Conservation (phyloP, 2,888 invertebrate species). For the Nymphalis c-album region DNA sequence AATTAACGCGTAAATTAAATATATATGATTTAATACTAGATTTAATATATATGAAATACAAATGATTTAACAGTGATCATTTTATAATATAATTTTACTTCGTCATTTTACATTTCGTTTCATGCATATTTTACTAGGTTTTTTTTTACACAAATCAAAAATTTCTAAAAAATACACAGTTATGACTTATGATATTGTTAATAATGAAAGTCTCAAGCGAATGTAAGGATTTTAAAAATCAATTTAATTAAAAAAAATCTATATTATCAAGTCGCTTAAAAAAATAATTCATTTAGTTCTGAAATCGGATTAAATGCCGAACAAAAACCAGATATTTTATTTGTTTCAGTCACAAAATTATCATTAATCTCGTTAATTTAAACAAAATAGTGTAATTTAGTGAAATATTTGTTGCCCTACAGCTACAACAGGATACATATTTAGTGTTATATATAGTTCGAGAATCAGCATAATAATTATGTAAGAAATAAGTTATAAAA, state of each 20-base stretch:
- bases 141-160: neutral
- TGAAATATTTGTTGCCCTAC: slow-evolving; percentile 28
- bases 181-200: too few relatives aligned
- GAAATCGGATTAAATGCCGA: too few relatives aligned
- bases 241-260: too few relatives aligned
- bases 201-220: too few relatives aligned
- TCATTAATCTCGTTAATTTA: slow-evolving; percentile 5
- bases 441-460: slow-evolving; percentile 16
- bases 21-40: too few relatives aligned
- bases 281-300: too few relatives aligned
- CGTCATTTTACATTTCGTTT: neutral
- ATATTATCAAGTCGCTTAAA: too few relatives aligned
- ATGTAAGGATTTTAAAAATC: too few relatives aligned
- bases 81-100: too few relatives aligned
- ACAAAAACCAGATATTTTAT: too few relatives aligned
- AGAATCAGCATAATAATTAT: slow-evolving; percentile 30
- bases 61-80: too few relatives aligned
- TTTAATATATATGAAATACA: too few relatives aligned
- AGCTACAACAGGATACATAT: slow-evolving; percentile 37
- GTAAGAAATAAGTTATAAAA: slow-evolving; percentile 27
- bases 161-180: neutral
- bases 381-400: slow-evolving; percentile 32
- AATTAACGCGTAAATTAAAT: neutral
- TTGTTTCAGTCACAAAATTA: neutral
- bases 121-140: neutral